Conservation (phyloP, 2,113 vertebrate genomes). For the Apus apus region DNA sequence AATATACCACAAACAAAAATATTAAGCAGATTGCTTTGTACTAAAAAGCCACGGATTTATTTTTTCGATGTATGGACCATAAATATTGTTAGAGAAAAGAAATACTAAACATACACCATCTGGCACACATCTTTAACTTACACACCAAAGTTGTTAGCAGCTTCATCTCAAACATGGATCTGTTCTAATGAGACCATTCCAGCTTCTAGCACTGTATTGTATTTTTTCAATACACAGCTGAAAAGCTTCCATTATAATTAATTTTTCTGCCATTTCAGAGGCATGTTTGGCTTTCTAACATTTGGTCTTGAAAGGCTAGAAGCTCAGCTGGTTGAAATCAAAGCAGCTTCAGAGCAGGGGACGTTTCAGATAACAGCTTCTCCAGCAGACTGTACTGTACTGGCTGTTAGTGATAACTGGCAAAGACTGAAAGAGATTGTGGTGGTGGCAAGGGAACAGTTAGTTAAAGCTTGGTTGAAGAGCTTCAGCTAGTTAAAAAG, state of each 20-base stretch:
- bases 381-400: not conserved
- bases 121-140: conserved; percentile 17
- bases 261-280: not conserved
- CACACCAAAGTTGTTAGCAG: conserved; percentile 3
- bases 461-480: not conserved
- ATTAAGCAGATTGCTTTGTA: not conserved
- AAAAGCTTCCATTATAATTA: not conserved
- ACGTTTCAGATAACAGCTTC: not conserved
- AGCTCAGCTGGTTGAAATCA: conserved; percentile 16
- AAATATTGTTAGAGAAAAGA: conserved; percentile 10
- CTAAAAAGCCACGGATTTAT: not conserved
- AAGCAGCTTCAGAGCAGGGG: not conserved
- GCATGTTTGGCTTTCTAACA: not conserved
- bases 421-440: not conserved
- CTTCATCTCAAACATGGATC: not conserved
- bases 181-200: conserved; percentile 6
- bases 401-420: not conserved
- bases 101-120: not conserved
- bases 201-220: not conserved
- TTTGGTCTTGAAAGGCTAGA: not conserved
- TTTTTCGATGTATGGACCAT: not conserved
- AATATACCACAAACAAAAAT: conserved; percentile 8
- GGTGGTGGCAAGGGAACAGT: not conserved
- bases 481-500: not conserved
- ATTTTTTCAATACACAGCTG: not conserved